phyloP scores from a whole-genome alignment of 2,113 vertebrate species.

The Psephotus haematonotus region DNA sequence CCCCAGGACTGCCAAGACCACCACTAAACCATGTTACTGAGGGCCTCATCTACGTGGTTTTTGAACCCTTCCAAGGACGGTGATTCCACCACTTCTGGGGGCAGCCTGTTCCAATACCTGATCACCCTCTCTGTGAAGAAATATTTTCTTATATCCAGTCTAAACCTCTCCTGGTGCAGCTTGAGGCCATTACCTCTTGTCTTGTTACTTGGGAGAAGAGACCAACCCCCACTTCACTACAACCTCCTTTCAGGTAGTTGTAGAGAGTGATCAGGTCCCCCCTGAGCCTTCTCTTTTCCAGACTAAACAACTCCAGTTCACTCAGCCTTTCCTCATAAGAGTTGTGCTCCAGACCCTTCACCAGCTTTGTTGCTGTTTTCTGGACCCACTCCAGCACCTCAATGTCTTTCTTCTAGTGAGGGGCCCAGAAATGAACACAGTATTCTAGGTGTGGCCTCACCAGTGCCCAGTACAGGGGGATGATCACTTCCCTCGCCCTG shows the following conservation, averaged over 20 bases:
- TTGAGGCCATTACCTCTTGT: background rate
- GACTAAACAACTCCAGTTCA: background rate
- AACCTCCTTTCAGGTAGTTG: background rate
- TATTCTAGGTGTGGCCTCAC: background rate
- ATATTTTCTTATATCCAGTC: background rate
- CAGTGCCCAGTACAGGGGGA: fast-evolving
- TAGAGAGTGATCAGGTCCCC: background rate
- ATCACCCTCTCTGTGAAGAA: background rate
- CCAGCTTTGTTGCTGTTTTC: background rate
- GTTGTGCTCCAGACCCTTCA: background rate
- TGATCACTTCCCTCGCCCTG: background rate
- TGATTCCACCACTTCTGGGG: background rate
- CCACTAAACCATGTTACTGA: background rate
- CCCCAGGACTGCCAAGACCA: background rate
- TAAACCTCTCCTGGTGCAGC: background rate
- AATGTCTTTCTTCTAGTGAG: background rate
- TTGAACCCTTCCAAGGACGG: background rate
- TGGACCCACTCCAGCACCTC: background rate
- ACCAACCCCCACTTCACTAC: background rate
- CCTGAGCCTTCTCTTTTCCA: background rate
- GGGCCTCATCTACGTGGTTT: background rate
- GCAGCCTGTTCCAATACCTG: background rate
- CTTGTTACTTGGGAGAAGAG: background rate
- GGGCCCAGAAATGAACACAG: background rate
- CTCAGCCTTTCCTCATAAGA: background rate